Conservation (phyloP, 2,113 vertebrate genomes). For the Oplegnathus fasciatus region DNA sequence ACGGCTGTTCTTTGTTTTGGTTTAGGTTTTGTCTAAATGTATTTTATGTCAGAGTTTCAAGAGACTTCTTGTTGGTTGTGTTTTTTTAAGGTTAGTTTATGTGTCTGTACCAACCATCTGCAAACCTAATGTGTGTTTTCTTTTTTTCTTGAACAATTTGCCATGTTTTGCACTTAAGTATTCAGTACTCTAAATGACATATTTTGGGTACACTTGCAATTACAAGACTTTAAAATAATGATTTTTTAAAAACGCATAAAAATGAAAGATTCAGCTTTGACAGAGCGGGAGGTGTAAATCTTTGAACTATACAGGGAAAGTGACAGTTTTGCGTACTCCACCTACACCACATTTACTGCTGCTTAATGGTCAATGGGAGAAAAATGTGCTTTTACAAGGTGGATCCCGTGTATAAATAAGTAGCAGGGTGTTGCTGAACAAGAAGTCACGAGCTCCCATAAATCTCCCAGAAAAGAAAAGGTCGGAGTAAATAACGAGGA, state of each 20-base stretch:
- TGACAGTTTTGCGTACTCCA: background rate
- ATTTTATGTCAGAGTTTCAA: too few relatives aligned
- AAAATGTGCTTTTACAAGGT: background rate
- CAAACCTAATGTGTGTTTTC: too few relatives aligned
- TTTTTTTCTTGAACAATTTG: too few relatives aligned
- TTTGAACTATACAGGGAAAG: background rate
- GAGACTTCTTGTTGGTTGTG: too few relatives aligned
- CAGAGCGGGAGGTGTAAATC: background rate
- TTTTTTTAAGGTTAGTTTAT: too few relatives aligned
- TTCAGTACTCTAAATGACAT: too few relatives aligned
- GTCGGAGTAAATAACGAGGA: background rate
- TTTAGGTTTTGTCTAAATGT: too few relatives aligned
- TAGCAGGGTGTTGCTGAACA: background rate
- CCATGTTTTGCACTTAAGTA: too few relatives aligned
- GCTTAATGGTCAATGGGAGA: background rate
- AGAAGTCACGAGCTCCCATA: background rate
- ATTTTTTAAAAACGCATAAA: background rate
- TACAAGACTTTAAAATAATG: background rate
- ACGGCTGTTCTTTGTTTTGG: too few relatives aligned
- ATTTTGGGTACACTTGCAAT: background rate
- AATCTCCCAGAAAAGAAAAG: background rate
- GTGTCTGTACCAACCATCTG: too few relatives aligned
- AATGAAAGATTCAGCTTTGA: background rate
- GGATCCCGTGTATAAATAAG: background rate
- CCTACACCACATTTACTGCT: background rate